These are phyloP conservation scores for Alaudala cheleensis DNA, from an alignment of 2,113 vertebrate genomes.

Conservation along the genomic window DNA sequence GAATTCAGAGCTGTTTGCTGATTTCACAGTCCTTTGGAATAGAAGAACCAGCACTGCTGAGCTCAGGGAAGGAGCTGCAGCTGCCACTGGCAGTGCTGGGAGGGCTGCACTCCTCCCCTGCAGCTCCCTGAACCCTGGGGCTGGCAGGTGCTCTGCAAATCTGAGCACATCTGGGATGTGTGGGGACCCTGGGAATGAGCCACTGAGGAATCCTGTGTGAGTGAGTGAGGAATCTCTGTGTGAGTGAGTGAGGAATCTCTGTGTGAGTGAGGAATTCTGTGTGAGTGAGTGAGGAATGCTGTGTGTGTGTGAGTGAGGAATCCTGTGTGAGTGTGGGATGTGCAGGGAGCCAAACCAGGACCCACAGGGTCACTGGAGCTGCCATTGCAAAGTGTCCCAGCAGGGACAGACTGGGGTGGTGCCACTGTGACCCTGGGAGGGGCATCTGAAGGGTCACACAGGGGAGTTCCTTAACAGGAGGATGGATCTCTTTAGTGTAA, in stretches of 20 bases:
- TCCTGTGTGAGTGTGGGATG: neutral
- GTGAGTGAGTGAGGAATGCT: neutral
- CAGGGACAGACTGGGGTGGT: neutral
- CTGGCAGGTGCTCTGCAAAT: neutral
- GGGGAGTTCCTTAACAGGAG: neutral
- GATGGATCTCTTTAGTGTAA: neutral
- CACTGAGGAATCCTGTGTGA: neutral
- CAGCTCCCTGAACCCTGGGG: neutral
- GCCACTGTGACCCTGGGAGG: accelerated
- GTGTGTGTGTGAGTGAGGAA: no score
- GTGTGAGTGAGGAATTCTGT: neutral
- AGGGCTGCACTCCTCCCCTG: neutral
- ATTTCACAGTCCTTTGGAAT: neutral
- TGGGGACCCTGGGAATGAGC: neutral
- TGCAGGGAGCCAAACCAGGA: neutral
- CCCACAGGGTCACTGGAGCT: neutral
- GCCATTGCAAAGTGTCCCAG: neutral
- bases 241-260: neutral
- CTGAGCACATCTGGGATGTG: neutral
- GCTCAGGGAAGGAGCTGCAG: neutral
- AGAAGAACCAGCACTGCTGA: neutral
- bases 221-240: no score
- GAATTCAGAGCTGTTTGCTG: neutral
- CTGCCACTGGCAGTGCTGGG: neutral
- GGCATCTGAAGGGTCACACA: neutral